Conservation (phyloP, 2,888 invertebrate genomes). For the Parascotia fuliginaria region DNA sequence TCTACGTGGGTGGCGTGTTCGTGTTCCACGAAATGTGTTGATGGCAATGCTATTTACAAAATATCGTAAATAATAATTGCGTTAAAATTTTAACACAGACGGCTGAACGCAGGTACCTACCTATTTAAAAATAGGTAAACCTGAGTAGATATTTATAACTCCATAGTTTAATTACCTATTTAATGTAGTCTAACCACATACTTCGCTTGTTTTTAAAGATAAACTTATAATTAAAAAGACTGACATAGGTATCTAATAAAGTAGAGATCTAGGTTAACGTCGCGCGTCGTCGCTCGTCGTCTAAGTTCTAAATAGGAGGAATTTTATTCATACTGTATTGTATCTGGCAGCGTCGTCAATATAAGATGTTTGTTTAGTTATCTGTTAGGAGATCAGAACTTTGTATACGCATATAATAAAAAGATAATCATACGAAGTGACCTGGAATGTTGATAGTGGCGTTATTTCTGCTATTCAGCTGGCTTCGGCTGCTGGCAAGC, state of each 20-base stretch:
- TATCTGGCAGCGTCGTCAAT: background rate
- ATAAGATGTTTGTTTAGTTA: constrained; percentile 37
- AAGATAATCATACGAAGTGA: constrained; percentile 79
- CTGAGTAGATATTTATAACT: too few species aligned
- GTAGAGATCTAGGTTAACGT: too few species aligned
- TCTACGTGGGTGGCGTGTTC: constrained; percentile 80
- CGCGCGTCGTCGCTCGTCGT: too few species aligned
- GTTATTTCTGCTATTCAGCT: constrained; percentile 81
- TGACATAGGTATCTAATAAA: too few species aligned
- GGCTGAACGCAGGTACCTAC: too few species aligned
- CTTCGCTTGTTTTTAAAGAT: too few species aligned
- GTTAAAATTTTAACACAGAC: constrained; percentile 7
- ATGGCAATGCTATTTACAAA: constrained; percentile 53
- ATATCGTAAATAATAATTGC: constrained; percentile 58
- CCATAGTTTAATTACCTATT: too few species aligned
- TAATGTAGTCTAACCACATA: too few species aligned
- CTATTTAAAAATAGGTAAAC: too few species aligned
- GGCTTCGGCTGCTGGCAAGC: constrained; percentile 75
- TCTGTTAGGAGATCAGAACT: constrained; percentile 47
- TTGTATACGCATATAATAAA: constrained; percentile 58
- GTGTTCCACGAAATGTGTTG: constrained; percentile 74
- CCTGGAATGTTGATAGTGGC: constrained; percentile 84
- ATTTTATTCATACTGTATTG: too few species aligned
- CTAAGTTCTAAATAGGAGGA: too few species aligned
- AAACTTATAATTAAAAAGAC: too few species aligned